Percentiles rank a stretch among this genome's conserved stretches.
Evolutionary conservation across 53 echinoderm and acorn worm species (phyloP).

Genomic region (Patiria pectinifera): DNA sequence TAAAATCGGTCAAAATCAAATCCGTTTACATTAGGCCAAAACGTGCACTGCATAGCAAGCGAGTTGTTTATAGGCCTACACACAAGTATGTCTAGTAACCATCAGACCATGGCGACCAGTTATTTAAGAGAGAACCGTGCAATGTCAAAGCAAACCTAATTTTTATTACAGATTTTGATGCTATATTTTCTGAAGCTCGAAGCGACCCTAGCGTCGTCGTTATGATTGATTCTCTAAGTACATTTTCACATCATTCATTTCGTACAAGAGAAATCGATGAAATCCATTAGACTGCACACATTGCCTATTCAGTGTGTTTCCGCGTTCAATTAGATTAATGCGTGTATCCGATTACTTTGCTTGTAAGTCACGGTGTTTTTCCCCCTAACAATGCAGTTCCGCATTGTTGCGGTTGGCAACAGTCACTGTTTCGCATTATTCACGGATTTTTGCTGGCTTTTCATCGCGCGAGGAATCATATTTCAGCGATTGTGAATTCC

Average conservation of each 20-base stretch:
- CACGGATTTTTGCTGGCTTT: not conserved
- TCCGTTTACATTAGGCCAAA: not conserved
- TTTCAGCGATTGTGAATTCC: not conserved
- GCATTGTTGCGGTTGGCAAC: not conserved
- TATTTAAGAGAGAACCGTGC: not conserved
- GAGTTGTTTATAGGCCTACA: not conserved
- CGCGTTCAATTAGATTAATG: conserved; percentile 17
- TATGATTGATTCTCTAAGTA: not conserved
- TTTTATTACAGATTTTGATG: not conserved
- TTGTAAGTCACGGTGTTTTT: not conserved
- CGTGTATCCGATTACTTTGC: not conserved
- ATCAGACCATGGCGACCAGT: not conserved
- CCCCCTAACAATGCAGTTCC: not conserved
- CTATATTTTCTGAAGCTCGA: not conserved
- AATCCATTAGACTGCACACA: not conserved
- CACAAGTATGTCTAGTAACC: not conserved
- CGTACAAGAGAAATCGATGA: not conserved
- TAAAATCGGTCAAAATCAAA: not conserved
- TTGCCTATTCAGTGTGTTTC: not conserved
- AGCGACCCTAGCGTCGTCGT: not conserved
- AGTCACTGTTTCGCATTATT: no score
- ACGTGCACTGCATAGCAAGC: not conserved
- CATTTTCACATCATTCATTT: not conserved
- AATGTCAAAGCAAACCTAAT: not conserved
- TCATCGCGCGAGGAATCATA: not conserved